Evolutionary conservation across 2,888 invertebrate genomes (phyloP).

Genomic region (Scaptomyza flava): DNA sequence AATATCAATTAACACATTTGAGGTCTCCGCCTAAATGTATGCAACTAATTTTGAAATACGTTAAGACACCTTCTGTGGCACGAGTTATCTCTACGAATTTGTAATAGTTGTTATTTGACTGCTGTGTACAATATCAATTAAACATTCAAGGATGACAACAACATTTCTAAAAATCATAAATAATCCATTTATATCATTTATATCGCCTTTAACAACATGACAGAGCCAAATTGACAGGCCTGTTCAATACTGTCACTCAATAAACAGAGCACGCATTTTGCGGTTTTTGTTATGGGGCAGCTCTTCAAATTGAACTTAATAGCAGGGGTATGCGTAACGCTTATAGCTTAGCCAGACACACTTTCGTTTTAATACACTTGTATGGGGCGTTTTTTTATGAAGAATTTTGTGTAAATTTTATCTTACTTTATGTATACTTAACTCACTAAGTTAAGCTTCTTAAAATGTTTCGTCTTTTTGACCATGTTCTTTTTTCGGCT

Average conservation of each 20-base stretch:
- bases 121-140: neutral
- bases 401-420: too few species aligned
- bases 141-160: constrained; percentile 9
- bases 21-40: neutral
- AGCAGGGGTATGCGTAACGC: neutral
- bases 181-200: constrained; percentile 21
- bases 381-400: too few species aligned
- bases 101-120: too few species aligned
- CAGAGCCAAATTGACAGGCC: constrained; percentile 20
- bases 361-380: constrained; percentile 21
- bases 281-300: constrained; percentile 18
- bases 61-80: too few species aligned
- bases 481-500: neutral
- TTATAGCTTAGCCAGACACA: constrained; percentile 12
- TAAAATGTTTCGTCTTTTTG: too few species aligned
- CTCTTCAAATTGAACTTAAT: neutral
- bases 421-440: too few species aligned
- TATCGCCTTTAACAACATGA: constrained; percentile 15
- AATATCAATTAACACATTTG: too few species aligned
- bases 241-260: constrained; percentile 32
- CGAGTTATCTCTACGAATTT: too few species aligned
- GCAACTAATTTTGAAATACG: neutral
- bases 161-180: neutral
- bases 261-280: constrained; percentile 40
- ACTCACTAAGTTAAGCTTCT: too few species aligned